Percentiles rank a stretch among this genome's conserved stretches.
Conservation (phyloP, 1,140 invertebrate species). For the Magallana angulata region DNA sequence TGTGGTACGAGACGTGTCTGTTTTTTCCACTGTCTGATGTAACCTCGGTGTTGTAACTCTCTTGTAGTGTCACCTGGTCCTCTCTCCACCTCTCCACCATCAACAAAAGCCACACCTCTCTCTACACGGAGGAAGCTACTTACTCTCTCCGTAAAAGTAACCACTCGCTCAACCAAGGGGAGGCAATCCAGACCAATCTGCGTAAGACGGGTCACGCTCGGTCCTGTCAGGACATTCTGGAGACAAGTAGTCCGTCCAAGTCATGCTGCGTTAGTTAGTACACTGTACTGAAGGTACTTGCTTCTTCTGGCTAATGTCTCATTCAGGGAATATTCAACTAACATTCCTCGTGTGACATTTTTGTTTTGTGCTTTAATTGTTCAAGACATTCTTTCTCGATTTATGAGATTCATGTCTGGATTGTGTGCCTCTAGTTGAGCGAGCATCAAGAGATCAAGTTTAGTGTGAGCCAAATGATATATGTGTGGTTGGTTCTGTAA, state of each 20-base stretch:
- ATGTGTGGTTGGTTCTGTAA: too few relatives aligned
- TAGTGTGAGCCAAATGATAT: too few relatives aligned
- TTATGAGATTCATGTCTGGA: too few relatives aligned
- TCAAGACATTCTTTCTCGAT: too few relatives aligned
- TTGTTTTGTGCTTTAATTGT: too few relatives aligned
- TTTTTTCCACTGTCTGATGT: background rate
- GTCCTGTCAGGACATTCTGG: conserved; percentile 21
- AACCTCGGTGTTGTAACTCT: conserved; percentile 12
- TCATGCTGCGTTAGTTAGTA: conserved; percentile 4
- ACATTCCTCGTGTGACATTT: background rate
- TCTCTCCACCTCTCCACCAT: conserved; percentile 21
- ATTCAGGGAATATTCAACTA: background rate
- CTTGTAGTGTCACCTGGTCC: conserved; percentile 26
- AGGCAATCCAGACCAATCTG: conserved; percentile 24
- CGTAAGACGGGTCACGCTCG: background rate
- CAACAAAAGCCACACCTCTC: conserved; percentile 15
- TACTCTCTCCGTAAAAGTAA: conserved; percentile 27
- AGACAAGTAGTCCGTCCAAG: background rate
- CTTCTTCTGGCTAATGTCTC: too few relatives aligned
- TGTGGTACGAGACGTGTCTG: background rate
- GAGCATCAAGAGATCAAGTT: too few relatives aligned
- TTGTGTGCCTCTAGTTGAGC: too few relatives aligned
- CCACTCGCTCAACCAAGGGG: conserved; percentile 8
- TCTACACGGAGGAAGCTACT: background rate
- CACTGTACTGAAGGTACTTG: background rate